Evolutionary conservation across 2,888 invertebrate genomes (phyloP).

Genomic region (Chironomus riparius): DNA sequence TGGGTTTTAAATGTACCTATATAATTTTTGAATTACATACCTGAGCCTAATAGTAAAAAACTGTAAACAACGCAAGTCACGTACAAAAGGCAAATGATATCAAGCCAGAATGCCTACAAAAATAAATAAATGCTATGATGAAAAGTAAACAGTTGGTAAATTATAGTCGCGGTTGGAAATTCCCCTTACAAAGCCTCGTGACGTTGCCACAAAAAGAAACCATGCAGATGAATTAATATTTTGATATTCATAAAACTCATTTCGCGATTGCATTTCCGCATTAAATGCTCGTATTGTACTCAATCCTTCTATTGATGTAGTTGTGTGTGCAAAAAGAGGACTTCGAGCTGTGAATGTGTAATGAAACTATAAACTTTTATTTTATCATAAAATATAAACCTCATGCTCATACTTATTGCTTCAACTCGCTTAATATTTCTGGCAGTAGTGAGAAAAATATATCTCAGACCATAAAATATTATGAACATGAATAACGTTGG

Average conservation of each 20-base stretch:
- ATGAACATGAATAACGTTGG: conserved; percentile 56
- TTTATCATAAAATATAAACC: conserved; percentile 11
- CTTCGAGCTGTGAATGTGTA: conserved; percentile 48
- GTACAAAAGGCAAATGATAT: conserved; percentile 58
- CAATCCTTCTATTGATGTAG: conserved; percentile 61
- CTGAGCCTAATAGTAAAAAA: conserved; percentile 47
- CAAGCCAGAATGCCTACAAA: conserved; percentile 53
- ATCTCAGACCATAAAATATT: conserved; percentile 59
- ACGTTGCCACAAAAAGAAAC: conserved; percentile 59
- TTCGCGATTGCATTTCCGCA: conserved; percentile 49
- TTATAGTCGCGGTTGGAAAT: background rate
- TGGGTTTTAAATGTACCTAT: background rate
- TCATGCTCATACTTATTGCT: conserved; percentile 54
- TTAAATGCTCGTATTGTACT: conserved; percentile 62
- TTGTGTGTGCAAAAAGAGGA: conserved; percentile 64
- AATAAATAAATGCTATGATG: conserved; percentile 52
- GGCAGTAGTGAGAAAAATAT: conserved; percentile 64
- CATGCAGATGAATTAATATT: conserved; percentile 60
- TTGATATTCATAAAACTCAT: conserved; percentile 50
- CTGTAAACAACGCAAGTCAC: conserved; percentile 56
- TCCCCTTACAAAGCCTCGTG: conserved; percentile 50
- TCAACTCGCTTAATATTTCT: conserved; percentile 65
- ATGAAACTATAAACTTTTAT: background rate
- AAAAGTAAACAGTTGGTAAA: background rate
- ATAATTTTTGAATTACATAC: background rate